A percentile compares a stretch with the other conserved stretches of the same genome.
phyloP scores from a whole-genome alignment of 2,888 invertebrate genomes.

The Coelogynopora nodosa region DNA sequence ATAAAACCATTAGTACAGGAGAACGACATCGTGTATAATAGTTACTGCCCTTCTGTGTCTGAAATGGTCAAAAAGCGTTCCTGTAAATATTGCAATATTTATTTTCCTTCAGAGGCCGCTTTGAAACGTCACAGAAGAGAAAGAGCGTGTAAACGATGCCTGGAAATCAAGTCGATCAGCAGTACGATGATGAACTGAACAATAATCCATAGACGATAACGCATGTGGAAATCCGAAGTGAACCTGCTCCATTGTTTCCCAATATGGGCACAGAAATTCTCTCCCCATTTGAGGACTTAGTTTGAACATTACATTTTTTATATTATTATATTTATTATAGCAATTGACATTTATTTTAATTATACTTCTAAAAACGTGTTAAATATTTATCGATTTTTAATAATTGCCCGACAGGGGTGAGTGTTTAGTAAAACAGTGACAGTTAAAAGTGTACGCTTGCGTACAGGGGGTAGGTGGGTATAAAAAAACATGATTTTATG shows the following conservation, averaged over 20 bases:
- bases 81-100: too few species aligned
- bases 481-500: too few species aligned
- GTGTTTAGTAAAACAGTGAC: neutral
- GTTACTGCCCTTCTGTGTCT: too few species aligned
- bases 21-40: too few species aligned
- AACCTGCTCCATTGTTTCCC: neutral
- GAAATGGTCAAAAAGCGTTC: too few species aligned
- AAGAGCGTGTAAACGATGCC: too few species aligned
- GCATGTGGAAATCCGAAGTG: neutral
- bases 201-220: neutral
- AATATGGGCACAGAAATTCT: neutral
- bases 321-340: neutral
- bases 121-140: too few species aligned
- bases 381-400: neutral
- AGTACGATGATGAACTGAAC: neutral
- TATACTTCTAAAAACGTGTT: neutral
- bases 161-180: neutral
- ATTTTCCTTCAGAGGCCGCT: too few species aligned
- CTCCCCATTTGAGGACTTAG: neutral
- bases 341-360: neutral
- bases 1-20: too few species aligned
- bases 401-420: neutral
- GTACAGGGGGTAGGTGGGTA: neutral
- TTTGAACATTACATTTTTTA: neutral
- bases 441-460: neutral